Base-by-base conservation (phyloP, 2,797 vertebrate genomes). In the Cetoscarus ocellatus region DNA sequence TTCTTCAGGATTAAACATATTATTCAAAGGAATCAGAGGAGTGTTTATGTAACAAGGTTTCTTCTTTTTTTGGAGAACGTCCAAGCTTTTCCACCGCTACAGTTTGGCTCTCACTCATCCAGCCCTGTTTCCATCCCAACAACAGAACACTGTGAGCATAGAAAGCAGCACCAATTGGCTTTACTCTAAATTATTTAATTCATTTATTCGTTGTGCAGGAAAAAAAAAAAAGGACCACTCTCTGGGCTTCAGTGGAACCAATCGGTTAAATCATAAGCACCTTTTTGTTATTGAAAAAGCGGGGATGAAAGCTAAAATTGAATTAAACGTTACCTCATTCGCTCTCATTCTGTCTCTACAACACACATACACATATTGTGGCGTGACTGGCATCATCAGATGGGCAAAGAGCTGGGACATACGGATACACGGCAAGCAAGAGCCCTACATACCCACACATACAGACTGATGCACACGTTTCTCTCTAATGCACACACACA, bases 201-300 rank as follows among this genome's bases (percentile, higher is more conserved):
- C 0, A 34, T 72, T 83, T 77, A 61, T 81, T 65, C 70, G 62
- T 14, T 55, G 62, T 64, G 73, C 11, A 56, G 49, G 18, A 63
- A 65, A 54, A 75, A 63, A 65, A 54, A 75, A 48, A 48, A 11
- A 52, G 38, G 65, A 77, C 42, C 61, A 14, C 54, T 69, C 73
- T 70, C 61, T 56, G 17, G 45, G 63, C 76, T 69, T 62, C 80
- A 70, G 42, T 44, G 78, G 87, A 91, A 89, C 85, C 76, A 79
- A 88, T 79, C 13, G 83, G 80, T 80, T 89, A 72, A 88, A 90
- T 75, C 65, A 82, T 86, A 89, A 88, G 84, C 74, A 85, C 82
- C 82, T 88, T 91, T 82, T 69, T 72, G 70, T 70, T 67, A 35
- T 12, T 72, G 65, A 55, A 44, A 40, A 19, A 36, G 15, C 62